phyloP scores from a whole-genome alignment of 2,113 vertebrate genomes.

The Mystacornis crossleyi region DNA sequence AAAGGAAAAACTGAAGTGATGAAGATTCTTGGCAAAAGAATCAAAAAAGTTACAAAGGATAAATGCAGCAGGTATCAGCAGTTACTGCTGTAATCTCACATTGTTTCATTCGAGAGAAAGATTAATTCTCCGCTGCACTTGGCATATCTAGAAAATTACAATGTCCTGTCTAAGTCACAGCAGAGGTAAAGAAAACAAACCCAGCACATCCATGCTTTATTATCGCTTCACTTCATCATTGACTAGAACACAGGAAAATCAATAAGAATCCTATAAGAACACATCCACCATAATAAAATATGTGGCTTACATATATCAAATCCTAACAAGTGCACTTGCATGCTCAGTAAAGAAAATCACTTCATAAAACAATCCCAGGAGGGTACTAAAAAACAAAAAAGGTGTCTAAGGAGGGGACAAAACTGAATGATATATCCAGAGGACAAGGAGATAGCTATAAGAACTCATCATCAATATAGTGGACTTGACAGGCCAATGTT shows the following conservation, averaged over 20 bases:
- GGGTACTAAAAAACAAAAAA: conserved; percentile 8
- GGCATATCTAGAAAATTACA: conserved; percentile 16
- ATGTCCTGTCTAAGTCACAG: background rate
- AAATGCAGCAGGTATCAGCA: background rate
- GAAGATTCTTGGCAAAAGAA: background rate
- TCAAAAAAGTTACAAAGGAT: background rate
- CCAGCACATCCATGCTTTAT: conserved; percentile 1
- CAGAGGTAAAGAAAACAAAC: conserved; percentile 44
- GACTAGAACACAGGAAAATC: conserved; percentile 41
- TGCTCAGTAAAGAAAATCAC: conserved; percentile 36
- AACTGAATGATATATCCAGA: background rate
- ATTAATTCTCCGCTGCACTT: background rate
- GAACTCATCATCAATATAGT: background rate
- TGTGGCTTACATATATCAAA: conserved; percentile 56
- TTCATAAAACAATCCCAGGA: conserved; percentile 41
- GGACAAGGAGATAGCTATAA: background rate
- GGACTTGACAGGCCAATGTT: background rate
- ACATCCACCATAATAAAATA: conserved; percentile 56
- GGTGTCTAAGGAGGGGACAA: background rate
- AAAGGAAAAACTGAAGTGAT: background rate
- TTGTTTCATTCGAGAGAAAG: background rate
- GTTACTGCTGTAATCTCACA: background rate
- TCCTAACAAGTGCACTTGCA: conserved; percentile 50
- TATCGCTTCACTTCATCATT: conserved; percentile 46
- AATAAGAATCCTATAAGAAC: conserved; percentile 41